A percentile compares a stretch with the other conserved stretches of the same genome.
phyloP scores from a whole-genome alignment of 2,797 vertebrate genomes.

The Enteromius unitaeniatus region DNA sequence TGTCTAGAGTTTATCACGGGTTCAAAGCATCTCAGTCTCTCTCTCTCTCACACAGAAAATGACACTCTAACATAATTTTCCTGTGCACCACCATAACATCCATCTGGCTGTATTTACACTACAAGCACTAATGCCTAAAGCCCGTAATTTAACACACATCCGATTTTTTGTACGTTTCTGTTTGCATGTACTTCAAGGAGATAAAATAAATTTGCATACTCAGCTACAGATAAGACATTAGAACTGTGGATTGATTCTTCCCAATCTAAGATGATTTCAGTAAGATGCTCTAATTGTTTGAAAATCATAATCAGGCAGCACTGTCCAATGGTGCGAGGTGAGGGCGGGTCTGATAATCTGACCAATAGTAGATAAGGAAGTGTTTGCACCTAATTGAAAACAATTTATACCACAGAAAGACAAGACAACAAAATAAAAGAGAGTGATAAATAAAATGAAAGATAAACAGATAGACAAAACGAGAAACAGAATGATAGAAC shows the following conservation, averaged over 20 bases:
- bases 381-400: neutral
- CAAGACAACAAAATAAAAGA: neutral
- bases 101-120: slow-evolving; percentile 1
- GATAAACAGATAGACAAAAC: neutral
- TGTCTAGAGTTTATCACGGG: slow-evolving; percentile 21
- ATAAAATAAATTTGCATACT: neutral
- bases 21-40: neutral
- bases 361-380: neutral
- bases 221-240: neutral
- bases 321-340: neutral
- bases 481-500: neutral
- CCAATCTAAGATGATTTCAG: no score
- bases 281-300: neutral
- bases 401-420: neutral
- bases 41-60: neutral
- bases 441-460: neutral
- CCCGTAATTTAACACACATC: neutral
- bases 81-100: neutral
- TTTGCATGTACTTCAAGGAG: neutral
- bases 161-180: neutral
- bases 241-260: neutral
- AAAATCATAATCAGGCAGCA: neutral
- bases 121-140: neutral
- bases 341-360: neutral
- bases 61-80: neutral